A percentile compares a stretch with the other conserved stretches of the same genome.
Evolutionary conservation across 2,797 vertebrate genomes (phyloP).

Genomic region (Cyclopterus lumpus): DNA sequence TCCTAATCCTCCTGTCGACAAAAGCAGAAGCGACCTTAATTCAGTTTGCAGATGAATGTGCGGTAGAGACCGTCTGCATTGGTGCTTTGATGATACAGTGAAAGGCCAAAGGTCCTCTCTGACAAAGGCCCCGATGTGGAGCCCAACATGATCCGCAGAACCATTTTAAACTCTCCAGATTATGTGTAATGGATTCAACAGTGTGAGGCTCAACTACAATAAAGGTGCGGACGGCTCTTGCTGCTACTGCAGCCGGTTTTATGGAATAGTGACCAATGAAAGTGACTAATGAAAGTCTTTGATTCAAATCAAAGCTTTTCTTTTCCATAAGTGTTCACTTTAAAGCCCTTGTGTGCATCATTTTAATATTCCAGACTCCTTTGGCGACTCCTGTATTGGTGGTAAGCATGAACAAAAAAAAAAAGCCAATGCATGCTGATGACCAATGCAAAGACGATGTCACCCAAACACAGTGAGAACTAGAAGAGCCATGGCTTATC

Average conservation of each 20-base stretch:
- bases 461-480: not conserved
- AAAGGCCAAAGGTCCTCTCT: conserved; percentile 48
- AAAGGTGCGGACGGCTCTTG: not conserved
- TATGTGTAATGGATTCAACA: conserved; percentile 31
- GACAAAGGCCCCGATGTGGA: conserved; percentile 19
- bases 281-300: not conserved
- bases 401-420: not conserved
- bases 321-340: not conserved
- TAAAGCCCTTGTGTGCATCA: not conserved
- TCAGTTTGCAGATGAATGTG: conserved; percentile 54
- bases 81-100: conserved; percentile 43
- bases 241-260: not conserved
- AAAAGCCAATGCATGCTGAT: not conserved
- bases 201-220: not conserved
- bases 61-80: conserved; percentile 33
- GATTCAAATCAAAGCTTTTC: not conserved
- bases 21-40: conserved; percentile 51
- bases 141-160: conserved; percentile 17
- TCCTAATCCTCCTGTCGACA: conserved; percentile 72
- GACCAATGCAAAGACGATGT: not conserved
- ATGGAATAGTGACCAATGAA: not conserved
- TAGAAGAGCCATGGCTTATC: not conserved
- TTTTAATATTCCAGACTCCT: not conserved
- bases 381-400: not conserved
- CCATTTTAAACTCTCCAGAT: conserved; percentile 26